Conservation (phyloP, 1,140 invertebrate species). For the Odontomachus brunneus region DNA sequence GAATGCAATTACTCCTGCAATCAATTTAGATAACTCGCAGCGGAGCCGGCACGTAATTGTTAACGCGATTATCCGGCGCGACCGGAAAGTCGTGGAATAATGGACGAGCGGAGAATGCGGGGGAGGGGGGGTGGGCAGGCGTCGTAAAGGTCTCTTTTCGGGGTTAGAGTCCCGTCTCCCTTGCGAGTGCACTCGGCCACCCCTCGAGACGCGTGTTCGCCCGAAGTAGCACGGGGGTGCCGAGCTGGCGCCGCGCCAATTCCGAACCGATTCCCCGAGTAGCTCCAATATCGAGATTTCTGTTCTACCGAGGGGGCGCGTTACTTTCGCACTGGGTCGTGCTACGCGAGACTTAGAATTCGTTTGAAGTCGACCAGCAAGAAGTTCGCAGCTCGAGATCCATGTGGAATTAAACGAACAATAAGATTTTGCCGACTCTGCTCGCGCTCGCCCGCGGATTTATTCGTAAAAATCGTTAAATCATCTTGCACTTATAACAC, state of each 20-base stretch:
- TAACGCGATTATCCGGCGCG: constrained; percentile 72
- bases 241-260: constrained; percentile 33
- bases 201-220: constrained; percentile 39
- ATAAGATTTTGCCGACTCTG: too few relatives aligned
- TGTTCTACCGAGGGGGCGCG: neutral
- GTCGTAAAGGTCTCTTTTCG: constrained; percentile 50
- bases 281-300: constrained; percentile 36
- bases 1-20: constrained; percentile 78
- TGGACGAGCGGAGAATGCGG: constrained; percentile 48
- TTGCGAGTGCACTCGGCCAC: constrained; percentile 17
- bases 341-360: too few relatives aligned
- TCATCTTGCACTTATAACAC: too few relatives aligned
- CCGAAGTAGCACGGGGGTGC: neutral
- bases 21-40: constrained; percentile 79
- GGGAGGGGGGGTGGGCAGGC: neutral
- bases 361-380: too few relatives aligned
- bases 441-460: neutral
- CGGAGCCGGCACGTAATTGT: constrained; percentile 77
- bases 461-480: neutral
- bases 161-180: constrained; percentile 11
- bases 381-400: neutral
- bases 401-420: too few relatives aligned
- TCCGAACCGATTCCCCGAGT: constrained; percentile 9
- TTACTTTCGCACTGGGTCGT: too few relatives aligned
- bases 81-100: constrained; percentile 63